phyloP scores from a whole-genome alignment of 2,888 invertebrate genomes.

The Perithous albicinctus region DNA sequence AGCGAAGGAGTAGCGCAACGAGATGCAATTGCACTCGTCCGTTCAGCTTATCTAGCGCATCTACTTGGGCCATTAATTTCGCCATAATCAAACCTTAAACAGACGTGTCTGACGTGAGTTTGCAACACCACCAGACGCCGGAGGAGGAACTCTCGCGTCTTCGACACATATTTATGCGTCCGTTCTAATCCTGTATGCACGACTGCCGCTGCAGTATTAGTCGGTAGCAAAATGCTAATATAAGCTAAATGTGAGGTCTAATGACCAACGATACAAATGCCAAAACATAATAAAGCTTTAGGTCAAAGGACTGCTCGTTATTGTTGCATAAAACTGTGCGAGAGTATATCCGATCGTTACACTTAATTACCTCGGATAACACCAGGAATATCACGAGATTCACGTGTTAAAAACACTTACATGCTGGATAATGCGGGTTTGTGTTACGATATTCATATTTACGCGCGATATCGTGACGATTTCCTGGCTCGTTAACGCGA shows the following conservation, averaged over 20 bases:
- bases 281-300: constrained; percentile 4
- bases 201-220: constrained; percentile 29
- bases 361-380: constrained; percentile 10
- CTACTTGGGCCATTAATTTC: constrained; percentile 52
- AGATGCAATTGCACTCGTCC: constrained; percentile 62
- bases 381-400: not conserved
- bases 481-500: constrained; percentile 44
- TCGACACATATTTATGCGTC: constrained; percentile 65
- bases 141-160: constrained; percentile 52
- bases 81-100: constrained; percentile 32
- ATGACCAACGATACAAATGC: not conserved
- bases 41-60: constrained; percentile 47
- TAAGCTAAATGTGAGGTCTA: not conserved
- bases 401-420: not conserved
- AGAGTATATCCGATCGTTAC: not conserved
- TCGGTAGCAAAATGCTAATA: constrained; percentile 17
- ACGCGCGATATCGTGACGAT: constrained; percentile 28
- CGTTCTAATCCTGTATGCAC: constrained; percentile 55
- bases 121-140: constrained; percentile 38
- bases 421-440: not conserved
- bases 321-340: not conserved
- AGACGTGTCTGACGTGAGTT: constrained; percentile 18
- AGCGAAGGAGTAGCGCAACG: constrained; percentile 25
- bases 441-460: constrained; percentile 25
- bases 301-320: not conserved